Percentiles rank a stretch among this genome's conserved stretches.
These are phyloP conservation scores for Dilophus febrilis DNA, from an alignment of 2,888 invertebrate genomes.

Conservation along the genomic window DNA sequence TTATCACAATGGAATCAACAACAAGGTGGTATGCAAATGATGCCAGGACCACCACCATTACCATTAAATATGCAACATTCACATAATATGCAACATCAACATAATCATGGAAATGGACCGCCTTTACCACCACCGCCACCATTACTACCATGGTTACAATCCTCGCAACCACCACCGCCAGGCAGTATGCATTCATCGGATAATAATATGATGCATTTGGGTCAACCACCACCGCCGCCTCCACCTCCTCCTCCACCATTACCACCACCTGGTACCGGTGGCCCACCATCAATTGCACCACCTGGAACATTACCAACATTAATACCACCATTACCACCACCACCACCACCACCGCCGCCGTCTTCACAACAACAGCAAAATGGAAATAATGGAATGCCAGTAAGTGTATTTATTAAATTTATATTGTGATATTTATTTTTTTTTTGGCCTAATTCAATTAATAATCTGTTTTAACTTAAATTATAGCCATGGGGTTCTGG, in stretches of 20 bases:
- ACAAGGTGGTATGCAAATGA: conserved; percentile 13
- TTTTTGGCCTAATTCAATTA: neutral
- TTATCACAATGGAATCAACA: conserved; percentile 21
- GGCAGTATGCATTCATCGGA: conserved; percentile 35
- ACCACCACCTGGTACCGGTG: conserved; percentile 25
- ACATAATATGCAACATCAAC: conserved; percentile 12
- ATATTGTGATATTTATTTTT: neutral
- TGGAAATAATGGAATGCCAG: no score
- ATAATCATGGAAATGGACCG: neutral
- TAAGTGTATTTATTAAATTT: no score
- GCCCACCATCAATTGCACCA: conserved; percentile 7
- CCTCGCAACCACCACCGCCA: conserved; percentile 27
- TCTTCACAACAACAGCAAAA: no score
- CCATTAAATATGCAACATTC: conserved; percentile 15
- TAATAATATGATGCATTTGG: conserved; percentile 35
- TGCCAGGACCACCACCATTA: conserved; percentile 22
- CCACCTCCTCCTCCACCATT: conserved; percentile 21
- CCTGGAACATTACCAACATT: conserved; percentile 20
- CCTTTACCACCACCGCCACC: neutral
- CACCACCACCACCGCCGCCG: conserved; percentile 1
- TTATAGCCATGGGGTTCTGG: conserved; percentile 3
- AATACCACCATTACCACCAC: conserved; percentile 27
- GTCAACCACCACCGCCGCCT: conserved; percentile 34
- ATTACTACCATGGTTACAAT: conserved; percentile 10
- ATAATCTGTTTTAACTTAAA: neutral